phyloP scores from a whole-genome alignment of 1,140 invertebrate species.

The Linepithema humile region DNA sequence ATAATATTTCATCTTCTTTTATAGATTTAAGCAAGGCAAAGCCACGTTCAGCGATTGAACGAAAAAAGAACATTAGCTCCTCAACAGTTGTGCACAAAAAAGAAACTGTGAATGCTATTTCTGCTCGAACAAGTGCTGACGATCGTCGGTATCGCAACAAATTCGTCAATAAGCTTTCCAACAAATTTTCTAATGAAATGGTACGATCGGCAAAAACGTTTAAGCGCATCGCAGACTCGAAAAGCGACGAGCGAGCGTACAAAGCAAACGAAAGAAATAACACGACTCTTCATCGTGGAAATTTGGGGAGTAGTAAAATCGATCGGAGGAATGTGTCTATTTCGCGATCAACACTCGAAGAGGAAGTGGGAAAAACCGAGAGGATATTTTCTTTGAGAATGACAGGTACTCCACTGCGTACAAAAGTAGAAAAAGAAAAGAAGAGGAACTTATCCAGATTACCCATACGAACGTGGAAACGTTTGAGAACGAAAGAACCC shows the following conservation, averaged over 20 bases:
- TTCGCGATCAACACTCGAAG: neutral
- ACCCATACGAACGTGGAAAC: constrained; percentile 55
- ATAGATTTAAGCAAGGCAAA: neutral
- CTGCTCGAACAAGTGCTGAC: neutral
- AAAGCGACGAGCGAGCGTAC: neutral
- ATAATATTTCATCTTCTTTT: too few relatives aligned
- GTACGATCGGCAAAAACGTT: neutral
- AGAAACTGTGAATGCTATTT: neutral
- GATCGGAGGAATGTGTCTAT: neutral
- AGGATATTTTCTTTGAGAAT: neutral
- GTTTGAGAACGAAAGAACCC: constrained; percentile 42
- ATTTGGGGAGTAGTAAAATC: neutral
- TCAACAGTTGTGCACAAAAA: neutral
- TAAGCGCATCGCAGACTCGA: neutral
- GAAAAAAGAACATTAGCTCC: neutral
- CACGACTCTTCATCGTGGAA: neutral
- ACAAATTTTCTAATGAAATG: neutral
- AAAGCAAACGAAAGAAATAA: neutral
- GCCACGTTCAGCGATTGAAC: neutral
- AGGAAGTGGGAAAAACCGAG: neutral
- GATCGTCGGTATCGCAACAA: neutral
- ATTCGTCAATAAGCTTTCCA: neutral
- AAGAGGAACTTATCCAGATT: constrained; percentile 43
- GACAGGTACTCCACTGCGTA: neutral
- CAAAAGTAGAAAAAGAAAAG: neutral